Percentiles rank a stretch among this genome's conserved stretches.
Evolutionary conservation across 2,113 vertebrate genomes (phyloP).

Genomic region (Telmatochromis brachygnathus): DNA sequence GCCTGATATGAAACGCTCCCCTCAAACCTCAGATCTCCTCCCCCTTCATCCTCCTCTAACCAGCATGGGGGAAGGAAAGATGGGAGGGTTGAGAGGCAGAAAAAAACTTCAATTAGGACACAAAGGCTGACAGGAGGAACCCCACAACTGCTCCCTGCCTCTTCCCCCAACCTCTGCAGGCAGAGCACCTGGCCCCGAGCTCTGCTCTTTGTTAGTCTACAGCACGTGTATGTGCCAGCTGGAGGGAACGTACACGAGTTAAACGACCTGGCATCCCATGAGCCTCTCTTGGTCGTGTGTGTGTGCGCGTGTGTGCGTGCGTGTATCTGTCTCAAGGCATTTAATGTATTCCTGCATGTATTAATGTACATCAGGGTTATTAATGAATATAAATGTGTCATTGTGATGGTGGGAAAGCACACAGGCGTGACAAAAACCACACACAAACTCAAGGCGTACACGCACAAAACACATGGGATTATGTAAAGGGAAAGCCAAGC

Average conservation of each 20-base stretch:
- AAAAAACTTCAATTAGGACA: slow-evolving; percentile 73
- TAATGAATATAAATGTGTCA: slow-evolving; percentile 21
- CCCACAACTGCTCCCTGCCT: neutral
- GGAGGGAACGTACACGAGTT: slow-evolving; percentile 9
- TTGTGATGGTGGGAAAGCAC: neutral
- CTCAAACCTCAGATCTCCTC: slow-evolving; percentile 19
- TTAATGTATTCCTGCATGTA: neutral
- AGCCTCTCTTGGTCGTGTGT: neutral
- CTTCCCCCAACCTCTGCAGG: neutral
- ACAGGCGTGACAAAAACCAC: neutral
- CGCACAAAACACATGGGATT: neutral
- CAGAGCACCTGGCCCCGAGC: slow-evolving; percentile 23
- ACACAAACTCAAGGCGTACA: neutral
- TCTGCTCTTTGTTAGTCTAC: slow-evolving; percentile 56
- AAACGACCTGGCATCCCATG: neutral
- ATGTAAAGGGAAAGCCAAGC: neutral
- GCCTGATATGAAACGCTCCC: slow-evolving; percentile 13
- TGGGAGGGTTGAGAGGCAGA: slow-evolving; percentile 47
- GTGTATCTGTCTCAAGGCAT: neutral
- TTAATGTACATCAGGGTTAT: slow-evolving; percentile 22
- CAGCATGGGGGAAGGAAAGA: slow-evolving; percentile 31
- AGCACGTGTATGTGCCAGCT: slow-evolving; percentile 44
- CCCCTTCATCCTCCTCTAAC: neutral
- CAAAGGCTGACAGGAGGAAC: slow-evolving; percentile 64
- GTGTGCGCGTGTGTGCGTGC: rapidly evolving